Percentiles rank a stretch among this genome's conserved stretches.
phyloP scores from a whole-genome alignment of 2,113 vertebrate species.

The Catharus bicknelli region DNA sequence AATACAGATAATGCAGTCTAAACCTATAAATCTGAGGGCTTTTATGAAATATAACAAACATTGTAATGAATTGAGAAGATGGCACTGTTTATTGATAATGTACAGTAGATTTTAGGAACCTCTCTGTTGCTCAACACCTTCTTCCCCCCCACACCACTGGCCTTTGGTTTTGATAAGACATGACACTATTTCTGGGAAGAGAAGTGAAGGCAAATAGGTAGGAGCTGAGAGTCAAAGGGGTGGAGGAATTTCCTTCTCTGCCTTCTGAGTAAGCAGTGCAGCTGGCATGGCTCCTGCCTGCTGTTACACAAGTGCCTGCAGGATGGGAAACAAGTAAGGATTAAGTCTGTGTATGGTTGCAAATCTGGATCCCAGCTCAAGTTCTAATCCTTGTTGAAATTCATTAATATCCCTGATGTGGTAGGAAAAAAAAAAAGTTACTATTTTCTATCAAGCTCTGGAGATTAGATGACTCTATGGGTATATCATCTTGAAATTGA shows the following conservation, averaged over 20 bases:
- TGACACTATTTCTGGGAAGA: neutral
- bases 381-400: neutral
- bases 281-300: neutral
- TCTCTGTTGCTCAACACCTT: neutral
- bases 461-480: neutral
- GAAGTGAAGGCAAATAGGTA: neutral
- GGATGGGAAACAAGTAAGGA: neutral
- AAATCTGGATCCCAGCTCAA: neutral
- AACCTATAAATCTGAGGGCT: neutral
- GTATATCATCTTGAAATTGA: neutral
- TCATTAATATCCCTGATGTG: neutral
- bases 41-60: neutral
- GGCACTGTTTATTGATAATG: neutral
- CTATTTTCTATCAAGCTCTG: neutral
- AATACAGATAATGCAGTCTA: neutral
- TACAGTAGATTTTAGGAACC: neutral
- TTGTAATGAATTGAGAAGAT: neutral
- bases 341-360: neutral
- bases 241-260: neutral
- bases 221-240: neutral
- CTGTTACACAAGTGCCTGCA: neutral
- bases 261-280: neutral
- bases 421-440: neutral
- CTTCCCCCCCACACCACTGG: rapidly evolving
- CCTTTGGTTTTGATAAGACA: neutral